Evolutionary conservation across 2,113 vertebrate species (phyloP).

Genomic region (Hydropotes inermis): DNA sequence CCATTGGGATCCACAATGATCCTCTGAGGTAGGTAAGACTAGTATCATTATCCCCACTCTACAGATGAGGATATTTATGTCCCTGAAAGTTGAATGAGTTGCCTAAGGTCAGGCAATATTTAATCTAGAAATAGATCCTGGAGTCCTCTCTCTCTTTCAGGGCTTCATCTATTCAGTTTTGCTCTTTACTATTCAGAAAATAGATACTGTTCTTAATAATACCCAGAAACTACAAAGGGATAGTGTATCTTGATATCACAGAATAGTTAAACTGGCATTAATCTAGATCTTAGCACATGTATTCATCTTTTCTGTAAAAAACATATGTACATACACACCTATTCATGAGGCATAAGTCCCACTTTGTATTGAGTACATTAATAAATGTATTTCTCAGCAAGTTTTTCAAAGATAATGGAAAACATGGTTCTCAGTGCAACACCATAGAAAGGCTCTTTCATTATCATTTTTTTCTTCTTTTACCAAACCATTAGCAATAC

Average conservation of each 20-base stretch:
- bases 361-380: neutral
- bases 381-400: neutral
- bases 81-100: constrained; percentile 31
- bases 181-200: neutral
- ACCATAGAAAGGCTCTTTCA: neutral
- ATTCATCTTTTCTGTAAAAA: neutral
- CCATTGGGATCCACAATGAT: constrained; percentile 5
- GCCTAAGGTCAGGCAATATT: constrained; percentile 16
- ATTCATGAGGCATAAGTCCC: neutral
- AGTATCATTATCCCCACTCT: constrained; percentile 53
- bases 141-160: neutral
- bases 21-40: constrained; percentile 38
- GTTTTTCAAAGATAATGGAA: neutral
- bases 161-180: neutral
- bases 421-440: neutral
- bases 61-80: constrained; percentile 47
- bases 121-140: neutral
- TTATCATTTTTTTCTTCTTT: neutral
- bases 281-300: neutral
- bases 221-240: neutral
- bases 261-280: neutral
- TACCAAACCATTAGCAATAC: neutral
- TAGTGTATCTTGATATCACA: neutral
- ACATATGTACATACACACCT: neutral
- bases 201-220: neutral